Evolutionary conservation across 1,140 invertebrate species (phyloP).

Genomic region (Bathynomus jamesi): DNA sequence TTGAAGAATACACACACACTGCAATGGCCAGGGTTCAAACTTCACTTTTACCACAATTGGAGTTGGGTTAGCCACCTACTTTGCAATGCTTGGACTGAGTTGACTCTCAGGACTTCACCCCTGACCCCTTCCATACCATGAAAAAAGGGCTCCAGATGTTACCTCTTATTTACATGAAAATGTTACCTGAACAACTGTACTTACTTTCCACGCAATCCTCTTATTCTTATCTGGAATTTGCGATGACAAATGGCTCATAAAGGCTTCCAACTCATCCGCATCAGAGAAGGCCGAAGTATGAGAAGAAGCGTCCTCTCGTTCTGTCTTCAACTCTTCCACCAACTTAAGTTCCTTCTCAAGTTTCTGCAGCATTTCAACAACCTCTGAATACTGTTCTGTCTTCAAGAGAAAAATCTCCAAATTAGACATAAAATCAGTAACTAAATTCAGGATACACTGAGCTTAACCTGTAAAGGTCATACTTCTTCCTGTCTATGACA

Average conservation of each 20-base stretch:
- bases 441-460: background rate
- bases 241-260: conserved; percentile 57
- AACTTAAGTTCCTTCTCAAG: conserved; percentile 54
- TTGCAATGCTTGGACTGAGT: too few relatives aligned
- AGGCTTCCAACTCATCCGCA: conserved; percentile 61
- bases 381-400: conserved; percentile 58
- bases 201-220: conserved; percentile 48
- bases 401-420: conserved; percentile 42
- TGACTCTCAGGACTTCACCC: too few relatives aligned
- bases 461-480: background rate
- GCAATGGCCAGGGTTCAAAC: too few relatives aligned
- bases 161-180: too few relatives aligned
- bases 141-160: too few relatives aligned
- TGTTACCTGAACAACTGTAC: conserved; percentile 5
- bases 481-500: too few relatives aligned
- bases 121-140: too few relatives aligned
- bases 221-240: conserved; percentile 47
- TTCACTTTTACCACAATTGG: too few relatives aligned
- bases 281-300: conserved; percentile 46
- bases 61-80: too few relatives aligned
- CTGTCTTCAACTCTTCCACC: conserved; percentile 39
- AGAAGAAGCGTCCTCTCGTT: background rate
- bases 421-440: background rate
- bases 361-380: conserved; percentile 52
- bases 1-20: too few relatives aligned